Evolutionary conservation across 2,797 vertebrate species (phyloP), one percentile per base, ranked within the genome.

Genomic region (Petrocephalus sullivani): DNA sequence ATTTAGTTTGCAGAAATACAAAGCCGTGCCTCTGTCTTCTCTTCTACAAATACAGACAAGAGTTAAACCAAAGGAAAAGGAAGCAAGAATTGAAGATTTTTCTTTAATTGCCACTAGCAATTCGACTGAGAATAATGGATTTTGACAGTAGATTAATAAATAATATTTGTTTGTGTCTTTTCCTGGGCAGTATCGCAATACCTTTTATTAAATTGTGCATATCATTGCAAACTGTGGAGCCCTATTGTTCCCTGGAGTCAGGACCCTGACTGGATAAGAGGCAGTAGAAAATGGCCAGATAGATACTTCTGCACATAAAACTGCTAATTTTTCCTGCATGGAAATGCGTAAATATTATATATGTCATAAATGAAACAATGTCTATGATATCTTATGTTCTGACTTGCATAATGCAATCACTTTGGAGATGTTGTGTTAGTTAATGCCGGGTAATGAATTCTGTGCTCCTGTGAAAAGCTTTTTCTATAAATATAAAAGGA

Each of bases 11-110:
- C 33, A 81, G 81, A 61, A 67, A 84, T 23, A 88, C 19, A 37
- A 37, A 75, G n/a, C 8, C 12, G n/a, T 46, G 16, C 10, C 60
- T 56, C 28, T 19, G 82, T 7, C 0, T 92, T 93, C 93, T 92
- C 91, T 89, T 91, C 87, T 51, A 16, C 10, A 84, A 51, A 56
- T 54, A 28, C 82, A 54, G 19, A 12, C 67, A 75, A 75, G 37
- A 46, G 37, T 12, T 46, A 78, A 78, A 78, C 16, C 12, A 8
- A 78, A 33, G 37, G 16, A 78, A 33, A 67, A 57, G 1, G 4
- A 14, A 71, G 67, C 16, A 78, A 78, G 37, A 19, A 16, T 1
- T 78, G 37, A 78, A 78, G 37, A n/a, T 78, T 78, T 46, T n/a
- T 7, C 6, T 49, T 41, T 7, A 78, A 49, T 9, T n/a, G 41